These are phyloP conservation scores for Hippolais icterina DNA, from an alignment of 2,113 vertebrate species.

Conservation along the genomic window DNA sequence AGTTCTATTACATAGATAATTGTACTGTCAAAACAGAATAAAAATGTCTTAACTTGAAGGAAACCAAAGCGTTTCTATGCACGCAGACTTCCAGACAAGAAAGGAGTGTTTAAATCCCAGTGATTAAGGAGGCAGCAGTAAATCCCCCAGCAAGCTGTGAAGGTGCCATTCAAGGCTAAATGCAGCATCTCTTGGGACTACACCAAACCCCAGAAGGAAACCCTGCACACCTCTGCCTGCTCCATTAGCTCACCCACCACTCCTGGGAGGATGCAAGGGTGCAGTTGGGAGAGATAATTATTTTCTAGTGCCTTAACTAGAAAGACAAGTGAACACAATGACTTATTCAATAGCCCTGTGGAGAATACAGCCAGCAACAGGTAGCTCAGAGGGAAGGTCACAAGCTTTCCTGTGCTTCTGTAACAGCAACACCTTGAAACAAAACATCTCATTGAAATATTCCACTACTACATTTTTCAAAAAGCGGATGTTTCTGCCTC, in stretches of 20 bases:
- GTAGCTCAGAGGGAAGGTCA: background rate
- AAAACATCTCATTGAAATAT: background rate
- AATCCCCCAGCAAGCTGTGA: background rate
- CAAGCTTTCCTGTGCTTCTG: background rate
- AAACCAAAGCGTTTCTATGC: background rate
- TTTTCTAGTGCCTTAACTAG: conserved; percentile 58
- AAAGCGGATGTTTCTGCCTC: background rate
- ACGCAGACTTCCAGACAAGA: fast-evolving
- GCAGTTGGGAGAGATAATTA: conserved; percentile 64
- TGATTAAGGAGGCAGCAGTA: background rate
- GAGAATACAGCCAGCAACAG: conserved; percentile 38
- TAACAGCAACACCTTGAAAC: background rate
- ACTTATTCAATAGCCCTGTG: conserved; percentile 14
- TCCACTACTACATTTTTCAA: background rate
- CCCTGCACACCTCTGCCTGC: background rate
- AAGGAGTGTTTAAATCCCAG: background rate
- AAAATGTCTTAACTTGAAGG: background rate
- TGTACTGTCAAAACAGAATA: background rate
- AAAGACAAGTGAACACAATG: background rate
- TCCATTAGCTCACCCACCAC: background rate
- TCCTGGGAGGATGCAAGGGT: conserved; percentile 44
- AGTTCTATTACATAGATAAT: background rate
- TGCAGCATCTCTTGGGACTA: background rate
- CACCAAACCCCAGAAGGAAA: background rate
- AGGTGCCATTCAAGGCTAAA: background rate